phyloP scores from a whole-genome alignment of 2,797 vertebrate species.

The Salarias fasciatus region DNA sequence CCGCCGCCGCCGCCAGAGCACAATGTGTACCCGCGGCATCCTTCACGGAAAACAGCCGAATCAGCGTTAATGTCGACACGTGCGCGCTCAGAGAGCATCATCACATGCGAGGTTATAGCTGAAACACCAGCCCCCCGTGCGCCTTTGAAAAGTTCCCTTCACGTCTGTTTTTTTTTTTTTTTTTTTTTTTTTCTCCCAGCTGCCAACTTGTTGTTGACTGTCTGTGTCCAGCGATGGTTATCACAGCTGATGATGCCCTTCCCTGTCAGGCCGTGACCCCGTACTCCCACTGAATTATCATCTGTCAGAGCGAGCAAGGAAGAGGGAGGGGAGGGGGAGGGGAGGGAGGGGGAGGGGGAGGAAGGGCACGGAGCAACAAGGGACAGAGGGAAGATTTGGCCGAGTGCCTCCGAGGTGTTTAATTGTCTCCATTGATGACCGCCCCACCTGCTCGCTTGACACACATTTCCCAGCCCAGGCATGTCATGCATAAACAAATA shows the following conservation, averaged over 20 bases:
- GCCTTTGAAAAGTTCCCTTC: conserved; percentile 71
- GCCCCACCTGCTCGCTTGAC: conserved; percentile 82
- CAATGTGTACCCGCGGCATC: conserved; percentile 50
- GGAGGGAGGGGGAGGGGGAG: conserved; percentile 9
- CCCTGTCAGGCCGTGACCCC: conserved; percentile 72
- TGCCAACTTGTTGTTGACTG: conserved; percentile 68
- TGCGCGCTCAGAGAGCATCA: conserved; percentile 4
- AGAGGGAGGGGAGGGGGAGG: conserved; percentile 10
- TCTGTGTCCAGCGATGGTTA: conserved; percentile 70
- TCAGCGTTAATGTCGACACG: conserved; percentile 29
- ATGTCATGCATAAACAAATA: conserved; percentile 76
- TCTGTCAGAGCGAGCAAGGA: conserved; percentile 59
- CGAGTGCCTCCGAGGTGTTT: conserved; percentile 80
- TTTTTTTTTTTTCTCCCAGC: conserved; percentile 62
- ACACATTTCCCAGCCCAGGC: conserved; percentile 71
- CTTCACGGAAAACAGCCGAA: conserved; percentile 15
- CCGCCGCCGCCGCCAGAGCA: conserved; percentile 28
- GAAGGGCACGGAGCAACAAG: conserved; percentile 33
- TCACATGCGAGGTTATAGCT: conserved; percentile 22
- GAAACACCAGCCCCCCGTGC: conserved; percentile 2
- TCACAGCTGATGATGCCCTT: conserved; percentile 74
- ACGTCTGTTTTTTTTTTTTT: conserved; percentile 64
- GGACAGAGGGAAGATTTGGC: conserved; percentile 75
- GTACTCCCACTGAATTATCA: conserved; percentile 72
- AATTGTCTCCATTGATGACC: conserved; percentile 81